Percentiles rank a stretch among this genome's conserved stretches.
These are phyloP conservation scores for Tetraodon nigroviridis DNA, from an alignment of 2,113 vertebrate genomes.

Conservation along the genomic window DNA sequence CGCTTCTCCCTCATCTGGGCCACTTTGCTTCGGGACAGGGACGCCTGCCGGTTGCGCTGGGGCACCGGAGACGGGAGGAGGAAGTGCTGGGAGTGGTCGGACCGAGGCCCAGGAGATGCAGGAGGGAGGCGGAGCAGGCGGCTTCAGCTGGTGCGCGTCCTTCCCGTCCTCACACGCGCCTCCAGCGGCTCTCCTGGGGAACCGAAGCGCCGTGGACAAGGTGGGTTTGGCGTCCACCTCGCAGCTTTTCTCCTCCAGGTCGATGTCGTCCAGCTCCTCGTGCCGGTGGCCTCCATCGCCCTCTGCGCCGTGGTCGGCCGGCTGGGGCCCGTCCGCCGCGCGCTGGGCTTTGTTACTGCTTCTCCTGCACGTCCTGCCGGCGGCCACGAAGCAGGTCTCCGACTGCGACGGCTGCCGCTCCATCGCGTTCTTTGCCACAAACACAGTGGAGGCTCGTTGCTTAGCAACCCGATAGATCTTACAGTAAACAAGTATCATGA, in stretches of 20 bases:
- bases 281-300: slow-evolving; percentile 51
- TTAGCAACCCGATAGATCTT: slow-evolving; percentile 82
- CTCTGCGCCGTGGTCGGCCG: slow-evolving; percentile 22
- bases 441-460: slow-evolving; percentile 70
- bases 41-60: slow-evolving; percentile 50
- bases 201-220: slow-evolving; percentile 41
- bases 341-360: slow-evolving; percentile 14
- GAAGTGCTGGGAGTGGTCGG: slow-evolving; percentile 53
- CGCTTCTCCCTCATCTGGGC: slow-evolving; percentile 79
- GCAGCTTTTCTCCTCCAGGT: slow-evolving; percentile 64
- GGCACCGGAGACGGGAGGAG: slow-evolving; percentile 49
- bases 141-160: slow-evolving; percentile 33
- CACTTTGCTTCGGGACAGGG: slow-evolving; percentile 72
- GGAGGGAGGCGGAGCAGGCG: slow-evolving; percentile 44
- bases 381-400: slow-evolving; percentile 60
- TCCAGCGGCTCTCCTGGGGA: slow-evolving; percentile 35
- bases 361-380: slow-evolving; percentile 7
- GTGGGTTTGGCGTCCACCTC: slow-evolving; percentile 44
- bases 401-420: slow-evolving; percentile 59
- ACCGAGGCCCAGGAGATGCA: slow-evolving; percentile 50
- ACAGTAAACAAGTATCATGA: slow-evolving; percentile 84
- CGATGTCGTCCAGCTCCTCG: slow-evolving; percentile 70
- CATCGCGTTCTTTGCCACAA: slow-evolving; percentile 67
- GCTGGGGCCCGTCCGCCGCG: slow-evolving; percentile 51
- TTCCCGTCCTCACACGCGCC: slow-evolving; percentile 37